Percentiles rank a stretch among this genome's conserved stretches.
Conservation (phyloP, 2,888 invertebrate genomes). For the Limenitis arthemis region DNA sequence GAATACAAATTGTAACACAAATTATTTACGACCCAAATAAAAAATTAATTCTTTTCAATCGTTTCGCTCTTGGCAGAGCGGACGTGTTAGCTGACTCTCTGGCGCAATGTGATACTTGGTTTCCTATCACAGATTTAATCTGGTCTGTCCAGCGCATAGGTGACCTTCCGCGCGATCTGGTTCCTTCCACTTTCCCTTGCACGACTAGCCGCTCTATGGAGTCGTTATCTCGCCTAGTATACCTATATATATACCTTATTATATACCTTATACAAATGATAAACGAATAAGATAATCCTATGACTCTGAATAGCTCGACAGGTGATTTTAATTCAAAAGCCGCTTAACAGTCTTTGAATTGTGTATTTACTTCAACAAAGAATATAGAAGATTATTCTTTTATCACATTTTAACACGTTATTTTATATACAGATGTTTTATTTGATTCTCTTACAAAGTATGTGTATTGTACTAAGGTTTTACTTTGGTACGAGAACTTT, state of each 20-base stretch:
- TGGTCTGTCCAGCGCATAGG: no score
- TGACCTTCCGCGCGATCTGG: no score
- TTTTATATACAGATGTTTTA: not conserved
- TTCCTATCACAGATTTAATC: no score
- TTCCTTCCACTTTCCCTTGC: no score
- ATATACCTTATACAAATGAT: not conserved
- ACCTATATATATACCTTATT: not conserved
- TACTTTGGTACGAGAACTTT: not conserved
- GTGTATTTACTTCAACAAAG: constrained; percentile 10
- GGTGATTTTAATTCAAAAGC: constrained; percentile 16
- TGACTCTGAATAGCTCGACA: constrained; percentile 6
- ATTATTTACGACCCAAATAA: no score
- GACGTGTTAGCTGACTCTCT: no score
- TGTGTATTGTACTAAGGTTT: not conserved
- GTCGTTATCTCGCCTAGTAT: no score
- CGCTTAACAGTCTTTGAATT: constrained; percentile 13
- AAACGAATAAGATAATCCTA: constrained; percentile 7
- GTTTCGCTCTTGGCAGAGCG: no score
- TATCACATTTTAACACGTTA: constrained; percentile 4
- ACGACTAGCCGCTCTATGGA: no score
- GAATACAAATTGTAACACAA: no score
- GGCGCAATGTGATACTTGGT: no score
- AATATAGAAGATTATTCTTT: constrained; percentile 9
- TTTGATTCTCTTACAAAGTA: not conserved
- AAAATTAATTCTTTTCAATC: not conserved